Percentiles rank a stretch among this genome's conserved stretches.
phyloP scores from a whole-genome alignment of 2,888 invertebrate genomes.

The Cephus rjabovi region DNA sequence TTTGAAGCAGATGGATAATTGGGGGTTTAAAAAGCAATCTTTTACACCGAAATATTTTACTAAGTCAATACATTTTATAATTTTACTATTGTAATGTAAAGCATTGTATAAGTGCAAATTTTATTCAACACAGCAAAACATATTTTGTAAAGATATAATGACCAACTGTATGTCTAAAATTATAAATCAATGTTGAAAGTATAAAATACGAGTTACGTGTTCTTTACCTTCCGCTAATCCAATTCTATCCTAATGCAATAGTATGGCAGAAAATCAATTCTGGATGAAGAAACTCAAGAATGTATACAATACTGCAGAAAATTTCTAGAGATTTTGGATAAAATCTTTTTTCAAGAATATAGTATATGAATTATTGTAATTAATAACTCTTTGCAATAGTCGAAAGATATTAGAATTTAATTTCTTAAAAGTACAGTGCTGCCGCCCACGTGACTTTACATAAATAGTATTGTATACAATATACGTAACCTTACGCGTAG shows the following conservation, averaged over 20 bases:
- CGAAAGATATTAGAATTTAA: not conserved
- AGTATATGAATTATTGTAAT: not conserved
- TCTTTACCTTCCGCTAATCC: not conserved
- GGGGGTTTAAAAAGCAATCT: not conserved
- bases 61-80: constrained; percentile 26
- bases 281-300: not conserved
- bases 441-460: constrained; percentile 3
- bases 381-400: not conserved
- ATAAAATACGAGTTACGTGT: not conserved
- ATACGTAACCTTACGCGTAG: not conserved
- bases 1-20: not conserved
- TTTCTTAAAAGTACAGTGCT: constrained; percentile 16
- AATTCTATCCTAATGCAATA: not conserved
- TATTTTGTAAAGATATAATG: constrained; percentile 40
- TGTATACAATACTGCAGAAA: not conserved
- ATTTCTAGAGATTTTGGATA: not conserved
- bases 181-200: constrained; percentile 29
- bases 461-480: not conserved
- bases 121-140: constrained; percentile 14
- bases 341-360: not conserved
- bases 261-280: not conserved
- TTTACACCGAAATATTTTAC: constrained; percentile 10
- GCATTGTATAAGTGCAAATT: constrained; percentile 15
- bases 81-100: constrained; percentile 17
- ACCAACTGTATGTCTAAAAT: constrained; percentile 40